Evolutionary conservation across 2,888 invertebrate species (phyloP).

Genomic region (Ganaspis brasiliensis): DNA sequence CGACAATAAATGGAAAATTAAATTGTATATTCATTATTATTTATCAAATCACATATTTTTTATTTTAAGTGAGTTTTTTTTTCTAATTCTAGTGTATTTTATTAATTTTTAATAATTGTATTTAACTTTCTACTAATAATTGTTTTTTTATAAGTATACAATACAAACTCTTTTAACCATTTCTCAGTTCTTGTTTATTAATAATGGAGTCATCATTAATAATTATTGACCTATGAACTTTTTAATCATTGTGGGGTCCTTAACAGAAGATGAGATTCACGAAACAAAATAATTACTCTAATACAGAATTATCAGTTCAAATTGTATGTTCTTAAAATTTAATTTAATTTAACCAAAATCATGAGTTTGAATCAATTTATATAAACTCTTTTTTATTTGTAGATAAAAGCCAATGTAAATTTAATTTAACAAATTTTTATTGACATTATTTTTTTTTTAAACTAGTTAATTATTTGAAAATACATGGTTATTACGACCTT

Average conservation of each 20-base stretch:
- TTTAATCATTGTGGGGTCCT: conserved; percentile 14
- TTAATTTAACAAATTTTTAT: too few relatives aligned
- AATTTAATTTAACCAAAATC: too few relatives aligned
- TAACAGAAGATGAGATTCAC: not conserved
- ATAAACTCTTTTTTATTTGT: too few relatives aligned
- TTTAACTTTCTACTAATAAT: too few relatives aligned
- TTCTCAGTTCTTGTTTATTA: conserved; percentile 13
- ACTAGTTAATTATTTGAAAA: too few relatives aligned
- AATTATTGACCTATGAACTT: conserved; percentile 22
- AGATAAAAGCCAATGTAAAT: too few relatives aligned
- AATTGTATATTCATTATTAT: conserved; percentile 10
- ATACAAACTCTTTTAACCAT: not conserved
- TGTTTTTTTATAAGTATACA: too few relatives aligned
- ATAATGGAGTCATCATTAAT: not conserved
- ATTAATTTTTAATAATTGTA: not conserved
- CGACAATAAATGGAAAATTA: conserved; percentile 67
- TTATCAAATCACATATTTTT: not conserved
- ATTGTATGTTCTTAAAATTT: not conserved
- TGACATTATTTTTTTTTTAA: too few relatives aligned
- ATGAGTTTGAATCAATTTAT: too few relatives aligned
- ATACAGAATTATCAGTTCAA: not conserved
- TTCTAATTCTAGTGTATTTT: not conserved
- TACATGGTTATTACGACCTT: too few relatives aligned
- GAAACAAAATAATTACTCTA: not conserved
- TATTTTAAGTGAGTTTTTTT: too few relatives aligned